These are phyloP conservation scores for Octodon degus DNA, from an alignment of 2,113 vertebrate genomes.

Conservation along the genomic window DNA sequence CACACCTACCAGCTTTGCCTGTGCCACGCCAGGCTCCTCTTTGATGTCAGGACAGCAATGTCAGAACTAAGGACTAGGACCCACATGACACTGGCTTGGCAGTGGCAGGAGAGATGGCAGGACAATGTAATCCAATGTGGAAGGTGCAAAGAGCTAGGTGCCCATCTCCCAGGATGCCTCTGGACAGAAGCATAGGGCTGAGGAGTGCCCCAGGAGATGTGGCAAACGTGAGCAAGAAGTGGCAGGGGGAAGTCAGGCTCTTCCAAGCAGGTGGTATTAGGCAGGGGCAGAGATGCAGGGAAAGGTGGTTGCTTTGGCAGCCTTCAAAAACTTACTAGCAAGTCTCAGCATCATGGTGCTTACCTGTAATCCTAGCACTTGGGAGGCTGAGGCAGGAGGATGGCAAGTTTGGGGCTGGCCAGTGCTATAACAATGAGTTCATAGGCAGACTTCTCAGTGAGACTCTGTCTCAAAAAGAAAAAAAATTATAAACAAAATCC, in stretches of 20 bases:
- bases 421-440: too few species aligned
- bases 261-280: background rate
- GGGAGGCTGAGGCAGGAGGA: too few species aligned
- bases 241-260: background rate
- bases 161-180: background rate
- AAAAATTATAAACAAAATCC: background rate
- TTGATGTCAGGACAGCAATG: background rate
- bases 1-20: background rate
- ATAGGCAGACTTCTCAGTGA: too few species aligned
- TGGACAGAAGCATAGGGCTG: background rate
- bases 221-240: background rate
- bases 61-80: background rate
- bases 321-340: background rate
- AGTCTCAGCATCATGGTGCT: background rate
- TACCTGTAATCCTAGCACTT: too few species aligned
- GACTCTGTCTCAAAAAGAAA: too few species aligned
- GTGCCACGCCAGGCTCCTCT: background rate
- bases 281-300: background rate
- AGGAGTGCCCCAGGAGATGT: background rate
- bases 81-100: too few species aligned
- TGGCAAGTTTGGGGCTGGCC: too few species aligned
- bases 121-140: background rate
- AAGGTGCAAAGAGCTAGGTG: background rate
- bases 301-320: background rate
- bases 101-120: background rate